Evolutionary conservation across 2,888 invertebrate species (phyloP), one percentile per base, ranked within the genome.

Genomic region (Tromatobia lineatoria): DNA sequence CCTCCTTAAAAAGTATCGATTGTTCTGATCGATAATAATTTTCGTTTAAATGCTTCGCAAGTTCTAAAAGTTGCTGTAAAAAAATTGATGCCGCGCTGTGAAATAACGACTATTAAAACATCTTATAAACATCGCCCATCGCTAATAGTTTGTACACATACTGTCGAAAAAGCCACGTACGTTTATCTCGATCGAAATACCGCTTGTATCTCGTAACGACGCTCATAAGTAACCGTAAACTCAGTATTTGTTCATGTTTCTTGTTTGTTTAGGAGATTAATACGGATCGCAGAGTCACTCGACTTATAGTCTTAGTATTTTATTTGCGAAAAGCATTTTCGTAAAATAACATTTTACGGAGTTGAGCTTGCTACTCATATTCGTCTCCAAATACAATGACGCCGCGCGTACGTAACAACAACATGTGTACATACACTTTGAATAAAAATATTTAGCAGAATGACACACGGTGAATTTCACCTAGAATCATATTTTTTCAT

Each of bases 341-440:
- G 54, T 20, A 20, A 54, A 54, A 7, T 11, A 20, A 6, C 54
- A 20, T 20, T n/a, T 54, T 20, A 20, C 54, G 73, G 45, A 71
- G 59, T 38, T 23, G 18, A 45, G 18, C 66, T 69, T 67, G 80
- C 76, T 64, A 42, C 59, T 52, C 83, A 57, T 71, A 61, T 71
- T 70, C 23, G 18, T 69, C 67, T 74, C 73, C 59, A 50, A 47
- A 50, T 66, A 2, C 20, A 57, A 52, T 57, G 18, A 67, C 42
- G 45, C 18, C 54, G 59, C 45, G 52, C 76, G 67, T 70, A 79
- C 50, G 74, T 61, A 83, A 86, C 80, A 83, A 85, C 47, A 23
- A 79, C 29, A 83, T 86, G 85, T 85, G 76, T 86, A 86, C 85
- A 83, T 86, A 86, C 76, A 70, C 77, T 80, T 67, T 77, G 66